Conservation (phyloP, 2,888 invertebrate genomes). For the Archips crataeganus region DNA sequence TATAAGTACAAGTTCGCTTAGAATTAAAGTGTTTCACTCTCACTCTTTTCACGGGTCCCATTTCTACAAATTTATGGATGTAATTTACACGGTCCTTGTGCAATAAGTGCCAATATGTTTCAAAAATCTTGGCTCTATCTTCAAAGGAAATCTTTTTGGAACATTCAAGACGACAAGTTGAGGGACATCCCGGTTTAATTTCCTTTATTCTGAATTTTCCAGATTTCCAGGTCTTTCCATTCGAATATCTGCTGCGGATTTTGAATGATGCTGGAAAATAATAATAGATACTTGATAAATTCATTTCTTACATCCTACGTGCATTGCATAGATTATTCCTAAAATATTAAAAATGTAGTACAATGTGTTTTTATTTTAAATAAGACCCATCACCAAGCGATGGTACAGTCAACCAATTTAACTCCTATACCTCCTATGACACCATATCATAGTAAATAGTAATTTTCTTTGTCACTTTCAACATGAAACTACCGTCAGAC, state of each 20-base stretch:
- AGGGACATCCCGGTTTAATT: not conserved
- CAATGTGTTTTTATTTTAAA: too few relatives aligned
- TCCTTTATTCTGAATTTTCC: not conserved
- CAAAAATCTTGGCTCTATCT: not conserved
- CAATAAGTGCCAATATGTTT: slow-evolving; percentile 5
- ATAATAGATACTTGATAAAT: not conserved
- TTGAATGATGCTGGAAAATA: not conserved
- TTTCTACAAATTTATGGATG: not conserved
- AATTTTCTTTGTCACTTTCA: too few relatives aligned
- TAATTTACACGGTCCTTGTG: not conserved
- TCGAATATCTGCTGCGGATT: not conserved
- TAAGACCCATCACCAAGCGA: too few relatives aligned
- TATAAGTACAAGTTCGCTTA: not conserved
- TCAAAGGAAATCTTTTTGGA: not conserved
- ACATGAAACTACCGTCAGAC: too few relatives aligned
- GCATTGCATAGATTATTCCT: too few relatives aligned
- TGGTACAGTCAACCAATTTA: too few relatives aligned
- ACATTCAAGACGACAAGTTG: slow-evolving; percentile 1
- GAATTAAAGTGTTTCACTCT: not conserved
- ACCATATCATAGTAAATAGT: too few relatives aligned
- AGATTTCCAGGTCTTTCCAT: not conserved
- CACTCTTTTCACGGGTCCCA: not conserved
- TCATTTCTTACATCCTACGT: not conserved
- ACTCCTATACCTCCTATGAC: too few relatives aligned
- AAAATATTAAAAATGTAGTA: too few relatives aligned